Evolutionary conservation across 2,797 vertebrate species (phyloP), one percentile per base, ranked within the genome.

Genomic region (Podarcis siculus): DNA sequence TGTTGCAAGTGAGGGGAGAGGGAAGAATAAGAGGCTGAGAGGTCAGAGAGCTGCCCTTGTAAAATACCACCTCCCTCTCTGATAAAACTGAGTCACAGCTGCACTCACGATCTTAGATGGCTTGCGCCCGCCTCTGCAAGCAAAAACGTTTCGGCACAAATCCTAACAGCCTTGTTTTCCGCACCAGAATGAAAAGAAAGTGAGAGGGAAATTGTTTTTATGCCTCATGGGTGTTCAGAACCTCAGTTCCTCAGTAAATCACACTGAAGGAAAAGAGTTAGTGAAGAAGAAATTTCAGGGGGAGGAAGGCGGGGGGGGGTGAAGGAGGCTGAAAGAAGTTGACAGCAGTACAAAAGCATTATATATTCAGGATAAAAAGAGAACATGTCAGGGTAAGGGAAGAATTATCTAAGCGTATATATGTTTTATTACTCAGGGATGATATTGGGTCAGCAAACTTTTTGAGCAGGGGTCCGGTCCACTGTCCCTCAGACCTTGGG

Each of bases 131-230:
- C 10, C 42, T 61, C 13, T 37, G 19, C 8, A 39, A n/a, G 15
- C 5, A 64, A 64, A 64, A 23, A 64, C 1, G n/a, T 30, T 83
- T 88, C 25, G 10, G 64, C 32, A 86, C 64, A 45, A 49, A 49
- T 79, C 32, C 78, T 37, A 49, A 67, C 39, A 79, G 42, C 30
- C 76, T 79, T 30, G 10, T 37, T 79, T 79, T 37, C 76, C 64
- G 45, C 35, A 71, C 66, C 42, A 71, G 35, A 88, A 88, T 49
- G 58, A 64, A 79, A 67, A 30, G 23, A 72, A 27, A 88, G 7
- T 15, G 27, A 71, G 27, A 55, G 64, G 82, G 45, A 72, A 79
- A 83, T 83, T 88, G 87, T 88, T 83, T 88, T 83, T 72, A 84
- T 79, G 45, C 75, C 64, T 83, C 27, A 42, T 78, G 45, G 75